These are phyloP conservation scores for Helicorthomorpha holstii DNA, from an alignment of 1,140 invertebrate species.

Conservation along the genomic window DNA sequence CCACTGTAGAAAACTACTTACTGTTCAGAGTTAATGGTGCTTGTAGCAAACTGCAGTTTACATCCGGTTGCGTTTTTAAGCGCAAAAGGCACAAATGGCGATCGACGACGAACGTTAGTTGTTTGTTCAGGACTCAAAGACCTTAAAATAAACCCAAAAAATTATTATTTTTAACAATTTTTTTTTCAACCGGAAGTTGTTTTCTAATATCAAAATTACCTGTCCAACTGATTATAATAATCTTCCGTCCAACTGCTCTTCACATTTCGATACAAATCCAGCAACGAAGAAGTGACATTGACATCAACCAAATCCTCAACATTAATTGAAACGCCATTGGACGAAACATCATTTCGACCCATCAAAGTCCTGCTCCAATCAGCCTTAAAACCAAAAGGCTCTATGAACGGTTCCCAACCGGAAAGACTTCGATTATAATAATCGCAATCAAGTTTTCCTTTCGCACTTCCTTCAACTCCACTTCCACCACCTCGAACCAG, in stretches of 20 bases:
- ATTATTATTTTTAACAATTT: too few relatives aligned
- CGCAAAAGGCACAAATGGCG: conserved; percentile 82
- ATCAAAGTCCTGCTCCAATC: neutral
- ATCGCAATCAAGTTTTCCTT: conserved; percentile 43
- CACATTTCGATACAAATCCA: conserved; percentile 60
- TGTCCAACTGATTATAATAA: conserved; percentile 39
- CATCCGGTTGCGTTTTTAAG: conserved; percentile 78
- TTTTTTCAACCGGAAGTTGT: neutral
- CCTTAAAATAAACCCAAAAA: too few relatives aligned
- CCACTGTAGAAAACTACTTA: conserved; percentile 5
- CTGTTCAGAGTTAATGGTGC: conserved; percentile 26
- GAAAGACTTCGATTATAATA: conserved; percentile 89
- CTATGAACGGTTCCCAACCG: conserved; percentile 92
- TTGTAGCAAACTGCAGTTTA: conserved; percentile 60
- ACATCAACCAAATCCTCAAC: conserved; percentile 55
- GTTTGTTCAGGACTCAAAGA: too few relatives aligned
- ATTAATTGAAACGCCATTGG: conserved; percentile 22
- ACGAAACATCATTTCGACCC: neutral
- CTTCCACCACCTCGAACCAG: too few relatives aligned
- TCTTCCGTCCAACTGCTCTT: conserved; percentile 67
- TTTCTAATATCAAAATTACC: conserved; percentile 17
- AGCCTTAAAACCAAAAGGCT: conserved; percentile 56
- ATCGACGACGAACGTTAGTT: conserved; percentile 46
- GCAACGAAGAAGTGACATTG: conserved; percentile 68
- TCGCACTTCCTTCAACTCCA: too few relatives aligned